Evolutionary conservation across 30 jellyfish, hydroid and myxozoan genomes (phyloP), one percentile per base, ranked within the genome.

Genomic region (Hydractinia echinata): DNA sequence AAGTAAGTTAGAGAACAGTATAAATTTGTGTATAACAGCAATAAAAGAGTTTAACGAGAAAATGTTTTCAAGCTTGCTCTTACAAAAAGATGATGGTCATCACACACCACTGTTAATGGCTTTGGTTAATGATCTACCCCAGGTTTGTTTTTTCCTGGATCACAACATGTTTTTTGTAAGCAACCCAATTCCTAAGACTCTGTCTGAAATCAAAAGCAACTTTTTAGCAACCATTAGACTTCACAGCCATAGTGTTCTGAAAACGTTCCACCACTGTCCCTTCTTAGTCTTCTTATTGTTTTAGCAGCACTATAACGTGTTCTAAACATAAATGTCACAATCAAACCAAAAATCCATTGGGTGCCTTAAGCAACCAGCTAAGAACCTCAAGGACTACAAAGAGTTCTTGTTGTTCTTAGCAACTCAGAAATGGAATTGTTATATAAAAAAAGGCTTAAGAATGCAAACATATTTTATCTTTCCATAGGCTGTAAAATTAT

Each of bases 61-160:
- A 49, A 49, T 20, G 13, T 74, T 74, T 74, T 30, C 5, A 6
- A 74, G 72, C 15, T 55, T 48, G 51, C 51, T 55, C 51, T 16
- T n/a, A 48, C 68, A 74, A 74, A 55, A 79, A 48, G 61, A 74
- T 74, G 4, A 74, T 4, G 51, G 54, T 4, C 39, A 67, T 48
- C 66, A 30, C n/a, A 74, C 83, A 11, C 83, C 83, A 30, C 3
- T 74, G 51, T 48, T 74, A 58, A 50, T 51, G 61, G 83, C 83
- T 4, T 48, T 74, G 13, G 20, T n/a, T 13, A 74, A 74, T 74
- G 83, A 49, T 49, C 39, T 30, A 49, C 72, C 83, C 6, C 51
- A 30, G 83, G 83, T 74, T 18, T 6, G 18, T 30, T 30, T 30
- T 30, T 30, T 30, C 44, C 44, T 30, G 2, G 2, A 30, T 30